phyloP scores from a whole-genome alignment of 2,113 vertebrate species.

The Herpetotheres cachinnans region DNA sequence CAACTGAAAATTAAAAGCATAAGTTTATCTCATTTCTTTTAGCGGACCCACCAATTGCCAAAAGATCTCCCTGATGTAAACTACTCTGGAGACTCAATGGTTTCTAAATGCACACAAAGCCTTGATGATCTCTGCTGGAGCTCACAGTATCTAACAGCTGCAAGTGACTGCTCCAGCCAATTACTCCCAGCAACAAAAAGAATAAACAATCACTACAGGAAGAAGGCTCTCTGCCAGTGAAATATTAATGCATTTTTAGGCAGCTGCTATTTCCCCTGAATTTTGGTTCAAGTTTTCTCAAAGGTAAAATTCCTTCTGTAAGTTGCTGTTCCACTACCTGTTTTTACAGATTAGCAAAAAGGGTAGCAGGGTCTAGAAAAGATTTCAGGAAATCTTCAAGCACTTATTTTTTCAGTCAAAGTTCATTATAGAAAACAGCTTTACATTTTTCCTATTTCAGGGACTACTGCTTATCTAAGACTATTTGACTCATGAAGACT shows the following conservation, averaged over 20 bases:
- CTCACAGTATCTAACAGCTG: slow-evolving; percentile 66
- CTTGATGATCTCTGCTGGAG: slow-evolving; percentile 56
- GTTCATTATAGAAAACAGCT: neutral
- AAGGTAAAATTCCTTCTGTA: neutral
- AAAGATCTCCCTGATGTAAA: neutral
- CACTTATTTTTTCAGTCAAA: neutral
- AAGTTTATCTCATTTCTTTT: slow-evolving; percentile 18
- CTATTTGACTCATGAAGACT: neutral
- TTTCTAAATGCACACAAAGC: slow-evolving; percentile 32
- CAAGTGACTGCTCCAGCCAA: slow-evolving; percentile 68
- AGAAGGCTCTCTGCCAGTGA: slow-evolving; percentile 48
- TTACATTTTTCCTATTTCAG: neutral
- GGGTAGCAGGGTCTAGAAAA: neutral
- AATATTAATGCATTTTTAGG: slow-evolving; percentile 70
- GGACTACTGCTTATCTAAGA: neutral
- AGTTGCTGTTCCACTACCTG: neutral
- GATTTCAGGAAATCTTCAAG: neutral
- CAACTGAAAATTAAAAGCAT: neutral
- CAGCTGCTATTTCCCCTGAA: neutral
- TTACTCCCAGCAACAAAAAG: slow-evolving; percentile 67
- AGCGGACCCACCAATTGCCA: neutral
- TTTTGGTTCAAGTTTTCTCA: slow-evolving; percentile 4
- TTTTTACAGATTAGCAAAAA: neutral
- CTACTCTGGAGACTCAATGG: neutral
- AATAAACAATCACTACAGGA: slow-evolving; percentile 67